phyloP scores from a whole-genome alignment of 1,140 invertebrate genomes.

The Neodiprion fabricii region DNA sequence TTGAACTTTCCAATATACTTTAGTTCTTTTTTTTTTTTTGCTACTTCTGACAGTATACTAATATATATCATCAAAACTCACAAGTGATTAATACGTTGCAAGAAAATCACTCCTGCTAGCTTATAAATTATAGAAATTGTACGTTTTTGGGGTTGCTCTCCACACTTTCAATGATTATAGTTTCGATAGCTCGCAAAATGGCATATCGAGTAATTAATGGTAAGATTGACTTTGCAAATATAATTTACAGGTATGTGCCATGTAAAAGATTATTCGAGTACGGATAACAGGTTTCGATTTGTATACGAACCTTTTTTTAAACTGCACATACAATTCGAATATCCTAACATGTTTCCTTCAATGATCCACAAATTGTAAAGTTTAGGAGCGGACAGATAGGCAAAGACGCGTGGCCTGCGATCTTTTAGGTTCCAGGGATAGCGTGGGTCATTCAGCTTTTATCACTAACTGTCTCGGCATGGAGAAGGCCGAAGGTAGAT shows the following conservation, averaged over 20 bases:
- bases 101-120: no score
- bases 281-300: no score
- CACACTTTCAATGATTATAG: not conserved
- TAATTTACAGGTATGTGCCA: no score
- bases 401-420: not conserved
- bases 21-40: no score
- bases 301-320: no score
- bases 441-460: not conserved
- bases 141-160: not conserved
- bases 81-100: no score
- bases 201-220: not conserved
- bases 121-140: no score
- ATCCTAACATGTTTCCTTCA: not conserved
- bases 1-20: no score
- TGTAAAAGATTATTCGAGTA: no score
- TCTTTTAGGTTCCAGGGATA: slow-evolving; percentile 3
- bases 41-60: no score
- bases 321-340: no score
- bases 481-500: slow-evolving; percentile 10
- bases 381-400: not conserved
- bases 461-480: not conserved
- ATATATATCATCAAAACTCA: no score
- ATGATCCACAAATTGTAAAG: not conserved
- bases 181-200: not conserved
- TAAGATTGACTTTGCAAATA: not conserved